These are phyloP conservation scores for Neodon shergylaensis DNA, from an alignment of 2,113 vertebrate genomes.

Conservation along the genomic window DNA sequence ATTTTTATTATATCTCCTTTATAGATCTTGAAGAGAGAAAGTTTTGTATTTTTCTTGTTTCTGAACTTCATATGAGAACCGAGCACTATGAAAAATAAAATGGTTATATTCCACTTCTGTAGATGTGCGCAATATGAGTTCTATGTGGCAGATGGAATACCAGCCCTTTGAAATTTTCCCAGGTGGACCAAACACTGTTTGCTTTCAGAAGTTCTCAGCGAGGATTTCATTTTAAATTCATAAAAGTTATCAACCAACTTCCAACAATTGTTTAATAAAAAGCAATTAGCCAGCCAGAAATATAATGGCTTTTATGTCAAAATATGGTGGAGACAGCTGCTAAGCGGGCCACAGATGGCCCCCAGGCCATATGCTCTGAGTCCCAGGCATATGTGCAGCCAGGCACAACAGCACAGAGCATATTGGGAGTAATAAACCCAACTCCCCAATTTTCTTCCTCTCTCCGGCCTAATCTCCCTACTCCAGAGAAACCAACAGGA, in stretches of 20 bases:
- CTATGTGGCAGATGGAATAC: constrained; percentile 62
- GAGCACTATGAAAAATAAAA: not conserved
- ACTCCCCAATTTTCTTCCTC: not conserved
- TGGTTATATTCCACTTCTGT: not conserved
- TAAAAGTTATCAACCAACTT: constrained; percentile 78
- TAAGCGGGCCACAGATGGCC: constrained; percentile 81
- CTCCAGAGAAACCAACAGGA: constrained; percentile 69
- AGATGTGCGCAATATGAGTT: not conserved
- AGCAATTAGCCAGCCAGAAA: constrained; percentile 81
- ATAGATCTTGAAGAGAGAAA: not conserved
- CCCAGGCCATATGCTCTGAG: constrained; percentile 83
- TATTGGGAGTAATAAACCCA: constrained; percentile 82
- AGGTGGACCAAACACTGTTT: constrained; percentile 66
- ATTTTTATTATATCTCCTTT: not conserved
- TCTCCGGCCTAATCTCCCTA: constrained; percentile 50
- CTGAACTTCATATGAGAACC: constrained; percentile 7
- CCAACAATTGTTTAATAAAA: constrained; percentile 82
- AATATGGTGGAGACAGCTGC: constrained; percentile 85
- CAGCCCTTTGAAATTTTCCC: constrained; percentile 70
- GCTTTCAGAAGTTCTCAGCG: constrained; percentile 67
- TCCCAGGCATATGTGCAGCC: constrained; percentile 81
- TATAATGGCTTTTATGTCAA: constrained; percentile 81
- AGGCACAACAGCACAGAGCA: constrained; percentile 79
- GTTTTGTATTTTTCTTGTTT: not conserved
- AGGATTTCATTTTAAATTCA: constrained; percentile 80